Base-by-base conservation (phyloP, 1,140 invertebrate genomes). In the Drosophila lowei region DNA sequence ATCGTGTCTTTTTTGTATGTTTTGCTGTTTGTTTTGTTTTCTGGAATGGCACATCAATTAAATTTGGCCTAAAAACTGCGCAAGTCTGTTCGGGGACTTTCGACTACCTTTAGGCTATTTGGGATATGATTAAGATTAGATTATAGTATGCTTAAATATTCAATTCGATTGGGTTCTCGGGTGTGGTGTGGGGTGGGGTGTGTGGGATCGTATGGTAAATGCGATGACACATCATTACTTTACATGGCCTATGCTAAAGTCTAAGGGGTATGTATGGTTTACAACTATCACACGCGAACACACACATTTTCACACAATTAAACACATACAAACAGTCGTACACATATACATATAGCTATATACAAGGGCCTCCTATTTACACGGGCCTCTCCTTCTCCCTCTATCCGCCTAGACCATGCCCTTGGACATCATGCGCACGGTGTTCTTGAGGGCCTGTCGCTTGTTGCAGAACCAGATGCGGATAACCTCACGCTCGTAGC, bases 401-500 rank as follows among this genome's bases (percentile, higher is more conserved):
- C 63, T 50, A 3, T 38, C 4, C 2, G 34, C 72, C 85, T 91
- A 91, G 54, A 91, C 90, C 93, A 95, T 95, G 49, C 95, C 94
- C 93, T 97, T 97, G 52, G 96, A 96, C 96, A 97, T 96, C 96
- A 96, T 96, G 77, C 96, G 93, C 44, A 97, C 97, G 8, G 97
- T 98, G 92, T 99, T 99, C 92, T 99, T 99, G 42, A 99, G 92
- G 0, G 98, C 97, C 92, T 99, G 98, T 71, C 98, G 94, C 92
- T 99, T 99, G 92, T 99, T 99, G 92, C 98, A 99, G 92, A 99
- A 99, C 98, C 98, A 99, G 92, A 99, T 99, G 91, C 98, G 93
- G 88, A 99, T 99, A 15, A 99, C 98, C 94, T 99, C 98, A 59
- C 98, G 93, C 90, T 99, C 98, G 92, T 99, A 99, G 62, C 98